Percentiles rank a stretch among this genome's conserved stretches.
phyloP scores from a whole-genome alignment of 2,797 vertebrate species.

The Spinus olivaceus region DNA sequence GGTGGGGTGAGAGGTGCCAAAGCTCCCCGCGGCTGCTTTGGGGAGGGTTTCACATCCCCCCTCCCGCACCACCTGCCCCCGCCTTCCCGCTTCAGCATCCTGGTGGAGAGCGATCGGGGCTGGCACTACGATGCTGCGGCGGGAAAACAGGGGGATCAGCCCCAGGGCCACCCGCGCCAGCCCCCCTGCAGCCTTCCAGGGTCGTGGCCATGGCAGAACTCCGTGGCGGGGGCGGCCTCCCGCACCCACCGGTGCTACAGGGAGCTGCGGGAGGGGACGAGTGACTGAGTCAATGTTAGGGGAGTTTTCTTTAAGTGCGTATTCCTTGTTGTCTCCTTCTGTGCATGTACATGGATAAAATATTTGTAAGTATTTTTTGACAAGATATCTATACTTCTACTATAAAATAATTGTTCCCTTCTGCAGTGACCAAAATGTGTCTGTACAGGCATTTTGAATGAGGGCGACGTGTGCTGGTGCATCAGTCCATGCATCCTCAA shows the following conservation, averaged over 20 bases:
- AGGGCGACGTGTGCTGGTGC: fast-evolving
- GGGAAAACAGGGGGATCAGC: not conserved
- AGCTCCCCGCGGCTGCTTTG: not conserved
- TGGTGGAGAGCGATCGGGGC: fast-evolving
- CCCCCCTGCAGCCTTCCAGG: not conserved
- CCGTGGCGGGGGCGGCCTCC: fast-evolving
- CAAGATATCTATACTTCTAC: fast-evolving
- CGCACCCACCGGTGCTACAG: fast-evolving
- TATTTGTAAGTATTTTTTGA: fast-evolving
- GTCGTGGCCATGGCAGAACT: fast-evolving
- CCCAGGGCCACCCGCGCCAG: fast-evolving
- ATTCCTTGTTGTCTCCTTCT: not conserved
- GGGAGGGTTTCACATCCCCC: not conserved
- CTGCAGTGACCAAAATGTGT: not conserved
- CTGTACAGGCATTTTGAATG: not conserved
- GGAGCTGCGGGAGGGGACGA: not conserved
- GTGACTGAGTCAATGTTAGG: fast-evolving
- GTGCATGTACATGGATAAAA: fast-evolving
- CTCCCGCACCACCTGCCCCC: not conserved
- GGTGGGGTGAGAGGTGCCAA: fast-evolving
- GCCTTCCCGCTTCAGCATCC: not conserved
- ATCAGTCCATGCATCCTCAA: not conserved
- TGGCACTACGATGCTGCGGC: not conserved
- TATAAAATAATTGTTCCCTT: not conserved
- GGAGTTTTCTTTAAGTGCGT: not conserved